Evolutionary conservation across 2,797 vertebrate species (phyloP).

Genomic region (Garrulus glandarius): DNA sequence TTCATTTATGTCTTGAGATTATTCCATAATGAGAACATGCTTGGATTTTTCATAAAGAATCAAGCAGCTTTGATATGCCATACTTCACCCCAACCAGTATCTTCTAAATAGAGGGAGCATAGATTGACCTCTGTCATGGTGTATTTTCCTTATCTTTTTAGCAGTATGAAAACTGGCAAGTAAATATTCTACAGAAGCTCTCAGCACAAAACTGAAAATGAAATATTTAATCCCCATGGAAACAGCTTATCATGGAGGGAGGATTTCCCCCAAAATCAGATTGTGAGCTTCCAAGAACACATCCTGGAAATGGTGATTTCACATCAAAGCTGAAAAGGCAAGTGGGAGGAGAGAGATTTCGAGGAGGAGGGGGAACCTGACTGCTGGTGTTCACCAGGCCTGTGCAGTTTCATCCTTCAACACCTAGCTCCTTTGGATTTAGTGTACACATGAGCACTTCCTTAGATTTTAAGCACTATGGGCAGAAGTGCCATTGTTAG

Average conservation of each 20-base stretch:
- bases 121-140: neutral
- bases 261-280: conserved; percentile 6
- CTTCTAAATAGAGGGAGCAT: neutral
- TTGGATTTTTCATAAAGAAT: neutral
- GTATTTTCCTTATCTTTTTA: neutral
- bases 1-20: neutral
- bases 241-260: neutral
- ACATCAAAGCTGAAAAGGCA: conserved; percentile 10
- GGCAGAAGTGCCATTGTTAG: neutral
- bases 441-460: neutral
- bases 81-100: neutral
- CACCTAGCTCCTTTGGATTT: neutral
- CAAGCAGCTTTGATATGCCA: neutral
- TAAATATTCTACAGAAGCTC: neutral
- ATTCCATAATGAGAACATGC: neutral
- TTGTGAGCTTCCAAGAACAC: neutral
- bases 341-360: neutral
- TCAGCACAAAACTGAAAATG: neutral
- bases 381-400: neutral
- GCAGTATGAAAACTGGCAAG: neutral
- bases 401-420: neutral
- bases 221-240: conserved; percentile 34
- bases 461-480: neutral
- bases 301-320: neutral
- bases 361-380: neutral